Conservation (phyloP, 2,888 invertebrate genomes). For the Drosophila tripunctata region DNA sequence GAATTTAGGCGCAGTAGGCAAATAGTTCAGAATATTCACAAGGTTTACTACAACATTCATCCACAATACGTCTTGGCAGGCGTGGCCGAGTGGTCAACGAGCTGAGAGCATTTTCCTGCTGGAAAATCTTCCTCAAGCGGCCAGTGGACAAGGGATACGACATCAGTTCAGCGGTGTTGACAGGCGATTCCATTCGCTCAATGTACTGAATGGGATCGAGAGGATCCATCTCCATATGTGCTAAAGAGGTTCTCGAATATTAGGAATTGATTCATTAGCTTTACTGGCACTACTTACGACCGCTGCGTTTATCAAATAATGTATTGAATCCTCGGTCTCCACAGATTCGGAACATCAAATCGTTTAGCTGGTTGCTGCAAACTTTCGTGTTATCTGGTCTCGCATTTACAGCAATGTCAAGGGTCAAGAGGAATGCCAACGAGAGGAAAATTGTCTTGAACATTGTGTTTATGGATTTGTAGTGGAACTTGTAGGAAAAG, state of each 20-base stretch:
- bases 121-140: slow-evolving; percentile 42
- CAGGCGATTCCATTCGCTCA: slow-evolving; percentile 49
- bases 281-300: slow-evolving; percentile 51
- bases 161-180: slow-evolving; percentile 28
- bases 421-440: slow-evolving; percentile 25
- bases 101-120: slow-evolving; percentile 37
- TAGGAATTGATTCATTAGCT: background rate
- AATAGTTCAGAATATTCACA: slow-evolving; percentile 28
- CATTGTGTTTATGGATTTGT: slow-evolving; percentile 28
- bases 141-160: slow-evolving; percentile 27
- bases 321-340: slow-evolving; percentile 44
- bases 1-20: slow-evolving; percentile 46
- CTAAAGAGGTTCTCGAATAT: slow-evolving; percentile 3
- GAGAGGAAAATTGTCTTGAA: slow-evolving; percentile 49
- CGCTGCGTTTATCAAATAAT: slow-evolving; percentile 44
- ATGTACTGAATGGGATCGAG: slow-evolving; percentile 66
- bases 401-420: slow-evolving; percentile 14
- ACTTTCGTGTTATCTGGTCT: slow-evolving; percentile 2
- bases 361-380: slow-evolving; percentile 54
- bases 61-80: slow-evolving; percentile 56
- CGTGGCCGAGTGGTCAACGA: slow-evolving; percentile 58
- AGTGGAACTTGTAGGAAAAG: background rate
- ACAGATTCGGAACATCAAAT: slow-evolving; percentile 44
- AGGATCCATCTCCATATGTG: slow-evolving; percentile 32
- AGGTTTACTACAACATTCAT: slow-evolving; percentile 50